Evolutionary conservation across 2,888 invertebrate species (phyloP).

Genomic region (Habrosyne pyritoides): DNA sequence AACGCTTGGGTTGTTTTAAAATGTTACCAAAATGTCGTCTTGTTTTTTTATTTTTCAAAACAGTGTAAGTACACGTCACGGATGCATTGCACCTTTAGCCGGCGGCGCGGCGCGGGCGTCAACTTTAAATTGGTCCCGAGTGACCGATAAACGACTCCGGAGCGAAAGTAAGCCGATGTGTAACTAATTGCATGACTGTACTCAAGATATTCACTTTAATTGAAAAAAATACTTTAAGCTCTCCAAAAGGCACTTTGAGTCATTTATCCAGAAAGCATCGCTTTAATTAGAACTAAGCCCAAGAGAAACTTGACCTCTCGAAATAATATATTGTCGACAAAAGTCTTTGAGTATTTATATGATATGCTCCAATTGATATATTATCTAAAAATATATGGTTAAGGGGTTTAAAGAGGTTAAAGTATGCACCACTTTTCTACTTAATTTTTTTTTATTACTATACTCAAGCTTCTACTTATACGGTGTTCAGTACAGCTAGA

Average conservation of each 20-base stretch:
- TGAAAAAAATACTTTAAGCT: background rate
- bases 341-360: too few species aligned
- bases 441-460: background rate
- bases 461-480: background rate
- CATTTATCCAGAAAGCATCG: background rate
- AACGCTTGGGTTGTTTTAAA: background rate
- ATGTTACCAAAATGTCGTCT: background rate
- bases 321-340: too few species aligned
- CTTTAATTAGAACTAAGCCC: too few species aligned
- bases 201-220: background rate
- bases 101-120: constrained; percentile 28
- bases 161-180: constrained; percentile 29
- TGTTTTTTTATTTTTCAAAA: background rate
- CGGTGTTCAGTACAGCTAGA: background rate
- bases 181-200: constrained; percentile 33
- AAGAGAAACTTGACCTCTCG: too few species aligned
- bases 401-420: too few species aligned
- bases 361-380: too few species aligned
- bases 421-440: too few species aligned
- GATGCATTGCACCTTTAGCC: constrained; percentile 27
- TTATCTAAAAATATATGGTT: too few species aligned
- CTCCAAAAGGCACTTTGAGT: background rate
- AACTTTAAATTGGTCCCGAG: constrained; percentile 28
- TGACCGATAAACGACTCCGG: constrained; percentile 24
- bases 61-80: background rate